Evolutionary conservation across 2,888 invertebrate genomes (phyloP), one percentile per base, ranked within the genome.

Genomic region (Drosophila macrospina): DNA sequence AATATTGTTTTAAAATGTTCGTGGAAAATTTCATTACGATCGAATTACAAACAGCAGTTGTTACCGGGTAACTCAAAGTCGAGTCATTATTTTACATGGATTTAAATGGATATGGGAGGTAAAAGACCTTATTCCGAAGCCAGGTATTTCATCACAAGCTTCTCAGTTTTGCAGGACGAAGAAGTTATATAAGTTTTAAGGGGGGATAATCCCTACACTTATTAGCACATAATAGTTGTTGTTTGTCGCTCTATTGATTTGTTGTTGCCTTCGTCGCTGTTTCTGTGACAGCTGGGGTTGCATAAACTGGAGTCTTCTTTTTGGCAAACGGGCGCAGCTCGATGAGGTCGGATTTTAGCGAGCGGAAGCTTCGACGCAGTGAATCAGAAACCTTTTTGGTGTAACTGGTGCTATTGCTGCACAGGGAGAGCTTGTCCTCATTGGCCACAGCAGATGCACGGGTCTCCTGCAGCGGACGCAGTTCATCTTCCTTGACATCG

Each of bases 351-450:
- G 86, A 68, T 64, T 89, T 90, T 3, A 91, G 59, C 15, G 84
- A 76, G n/a, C 91, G 91, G 48, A 91, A 91, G n/a, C 91, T 91
- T 26, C 90, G 84, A 5, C 91, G 84, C 62, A 91, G 55, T 1
- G 88, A 80, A 37, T 89, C 83, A 2, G 91, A 89, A 3, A 91
- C 80, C 59, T 83, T 88, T 60, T 88, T 90, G 76, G 89, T 91
- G 68, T 90, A 91, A 57, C 86, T 91, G 5, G 84, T 91, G 51
- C 80, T 86, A 41, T 87, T 88, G 74, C 89, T 89, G 70, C 83
- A 86, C 32, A 89, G 50, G 7, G 91, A 90, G 6, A 89, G 69
- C 60, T 85, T 89, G 15, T 90, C 90, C 28, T 91, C 91, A 37
- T 67, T 45, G 47, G 28, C 37, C 3, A 28, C 48, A 4, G 48